These are phyloP conservation scores for Seira musarum DNA, from an alignment of 2,888 invertebrate genomes.

Conservation along the genomic window DNA sequence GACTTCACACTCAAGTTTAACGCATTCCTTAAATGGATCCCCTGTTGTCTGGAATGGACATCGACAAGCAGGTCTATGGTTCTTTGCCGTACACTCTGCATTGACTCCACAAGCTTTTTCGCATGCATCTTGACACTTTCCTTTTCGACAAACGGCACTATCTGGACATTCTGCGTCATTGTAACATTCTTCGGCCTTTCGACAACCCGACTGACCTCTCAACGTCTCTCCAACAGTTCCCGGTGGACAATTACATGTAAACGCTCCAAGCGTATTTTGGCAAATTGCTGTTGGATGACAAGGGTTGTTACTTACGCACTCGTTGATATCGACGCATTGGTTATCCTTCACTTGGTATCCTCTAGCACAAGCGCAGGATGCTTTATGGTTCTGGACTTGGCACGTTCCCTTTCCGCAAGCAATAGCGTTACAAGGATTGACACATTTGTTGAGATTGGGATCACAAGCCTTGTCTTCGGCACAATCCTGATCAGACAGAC, in stretches of 20 bases:
- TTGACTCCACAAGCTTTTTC: constrained; percentile 83
- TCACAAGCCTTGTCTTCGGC: constrained; percentile 52
- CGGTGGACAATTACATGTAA: constrained; percentile 83
- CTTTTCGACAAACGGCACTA: constrained; percentile 80
- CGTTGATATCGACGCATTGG: constrained; percentile 83
- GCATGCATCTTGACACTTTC: constrained; percentile 84
- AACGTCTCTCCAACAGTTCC: constrained; percentile 81
- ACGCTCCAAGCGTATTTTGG: constrained; percentile 85
- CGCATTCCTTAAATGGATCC: constrained; percentile 70
- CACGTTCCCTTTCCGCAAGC: constrained; percentile 89
- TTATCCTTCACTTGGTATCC: constrained; percentile 81
- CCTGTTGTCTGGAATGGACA: constrained; percentile 74
- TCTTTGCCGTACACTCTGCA: constrained; percentile 84
- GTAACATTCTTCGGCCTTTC: constrained; percentile 86
- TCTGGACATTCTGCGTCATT: constrained; percentile 82
- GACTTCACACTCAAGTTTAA: constrained; percentile 75
- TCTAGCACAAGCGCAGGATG: constrained; percentile 81
- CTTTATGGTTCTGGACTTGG: constrained; percentile 80
- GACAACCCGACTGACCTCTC: constrained; percentile 79
- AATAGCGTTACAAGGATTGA: constrained; percentile 83
- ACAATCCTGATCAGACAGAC: constrained; percentile 79
- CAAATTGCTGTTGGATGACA: constrained; percentile 87
- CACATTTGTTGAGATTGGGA: constrained; percentile 70
- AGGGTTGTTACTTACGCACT: constrained; percentile 83
- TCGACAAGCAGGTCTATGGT: constrained; percentile 84